phyloP scores from a whole-genome alignment of 1,140 invertebrate species.

The Cylas formicarius region DNA sequence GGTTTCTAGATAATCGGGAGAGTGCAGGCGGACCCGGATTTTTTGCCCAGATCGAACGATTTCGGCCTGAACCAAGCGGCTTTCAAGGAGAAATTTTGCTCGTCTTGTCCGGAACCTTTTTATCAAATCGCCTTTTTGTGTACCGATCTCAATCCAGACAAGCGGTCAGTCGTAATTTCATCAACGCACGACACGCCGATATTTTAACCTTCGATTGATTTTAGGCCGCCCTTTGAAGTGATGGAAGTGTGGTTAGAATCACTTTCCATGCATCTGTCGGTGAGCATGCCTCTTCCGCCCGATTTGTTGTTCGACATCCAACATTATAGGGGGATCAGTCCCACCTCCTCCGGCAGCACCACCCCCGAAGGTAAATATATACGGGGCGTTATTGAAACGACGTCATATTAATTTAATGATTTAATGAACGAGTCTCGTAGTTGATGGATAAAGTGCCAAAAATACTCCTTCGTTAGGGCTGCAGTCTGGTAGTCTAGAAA shows the following conservation, averaged over 20 bases:
- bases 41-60: constrained; percentile 78
- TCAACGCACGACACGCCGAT: background rate
- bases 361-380: constrained; percentile 46
- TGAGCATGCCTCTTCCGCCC: constrained; percentile 54
- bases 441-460: too few species aligned
- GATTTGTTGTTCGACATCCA: constrained; percentile 69
- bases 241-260: constrained; percentile 76
- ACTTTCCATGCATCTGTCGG: constrained; percentile 62
- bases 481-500: too few species aligned
- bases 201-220: constrained; percentile 8
- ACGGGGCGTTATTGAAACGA: too few species aligned
- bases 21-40: constrained; percentile 89
- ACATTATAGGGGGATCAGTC: constrained; percentile 57
- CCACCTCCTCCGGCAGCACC: constrained; percentile 53
- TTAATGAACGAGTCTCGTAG: too few species aligned
- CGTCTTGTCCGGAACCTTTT: constrained; percentile 79
- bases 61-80: constrained; percentile 84
- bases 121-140: constrained; percentile 82
- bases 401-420: too few species aligned
- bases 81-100: constrained; percentile 83
- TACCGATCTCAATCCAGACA: constrained; percentile 82
- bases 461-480: too few species aligned
- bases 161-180: constrained; percentile 46
- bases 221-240: constrained; percentile 77
- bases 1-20: constrained; percentile 75